Conservation (phyloP, 2,797 vertebrate species). For the Taeniopygia guttata region DNA sequence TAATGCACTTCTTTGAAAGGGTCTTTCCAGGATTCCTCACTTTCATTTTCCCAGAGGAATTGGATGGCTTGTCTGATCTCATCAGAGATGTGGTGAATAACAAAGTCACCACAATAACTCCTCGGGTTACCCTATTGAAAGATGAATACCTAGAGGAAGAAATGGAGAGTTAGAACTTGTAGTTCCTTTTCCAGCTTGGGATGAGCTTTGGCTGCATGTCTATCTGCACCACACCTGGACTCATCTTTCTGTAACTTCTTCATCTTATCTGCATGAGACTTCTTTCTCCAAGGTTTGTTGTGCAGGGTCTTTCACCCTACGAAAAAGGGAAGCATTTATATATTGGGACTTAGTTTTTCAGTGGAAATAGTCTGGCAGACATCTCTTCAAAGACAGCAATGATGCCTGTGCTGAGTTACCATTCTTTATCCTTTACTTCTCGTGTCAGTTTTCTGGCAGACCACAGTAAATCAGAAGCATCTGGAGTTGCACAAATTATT, state of each 20-base stretch:
- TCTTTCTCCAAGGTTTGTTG: neutral
- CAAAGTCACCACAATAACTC: neutral
- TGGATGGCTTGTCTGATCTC: neutral
- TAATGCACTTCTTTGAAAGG: neutral
- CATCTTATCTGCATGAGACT: neutral
- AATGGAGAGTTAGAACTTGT: neutral
- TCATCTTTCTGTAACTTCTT: neutral
- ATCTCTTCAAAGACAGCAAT: constrained; percentile 16
- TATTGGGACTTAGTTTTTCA: neutral
- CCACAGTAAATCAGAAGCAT: constrained; percentile 48
- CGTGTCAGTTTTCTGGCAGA: constrained; percentile 56
- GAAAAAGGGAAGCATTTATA: neutral
- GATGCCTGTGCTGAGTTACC: constrained; percentile 38
- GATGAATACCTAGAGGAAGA: neutral
- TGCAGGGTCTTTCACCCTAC: neutral
- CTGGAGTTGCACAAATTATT: constrained; percentile 35
- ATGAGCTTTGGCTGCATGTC: neutral
- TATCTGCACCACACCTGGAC: neutral
- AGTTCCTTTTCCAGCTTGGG: neutral
- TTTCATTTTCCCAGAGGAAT: neutral
- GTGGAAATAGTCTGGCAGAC: neutral
- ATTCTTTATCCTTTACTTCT: constrained; percentile 58
- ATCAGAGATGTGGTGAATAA: neutral
- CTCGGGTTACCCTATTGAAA: neutral
- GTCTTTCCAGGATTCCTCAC: neutral